Base-by-base conservation (phyloP, 2,888 invertebrate species). In the Bombyx huttoni region DNA sequence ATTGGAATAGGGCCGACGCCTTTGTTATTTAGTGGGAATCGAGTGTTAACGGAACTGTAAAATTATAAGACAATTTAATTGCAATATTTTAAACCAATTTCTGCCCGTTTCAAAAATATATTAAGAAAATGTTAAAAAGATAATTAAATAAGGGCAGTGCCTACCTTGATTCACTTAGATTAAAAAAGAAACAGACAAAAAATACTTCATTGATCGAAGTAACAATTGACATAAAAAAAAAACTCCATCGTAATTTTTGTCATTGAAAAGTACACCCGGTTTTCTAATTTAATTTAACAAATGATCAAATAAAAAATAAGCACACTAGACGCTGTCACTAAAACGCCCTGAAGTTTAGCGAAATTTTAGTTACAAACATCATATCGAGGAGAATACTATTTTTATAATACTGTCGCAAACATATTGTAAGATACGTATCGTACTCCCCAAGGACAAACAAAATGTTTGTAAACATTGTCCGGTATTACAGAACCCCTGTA, bases 1-100 rank as follows among this genome's bases (percentile, higher is more conserved):
- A 53, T 46, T 46, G 40, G 46, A 46, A 46, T 50, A 50, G 50
- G 46, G 50, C n/a, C 50, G 50, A 50, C 46, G 50, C 12, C 50
- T 50, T 50, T 33, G 50, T 46, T 33, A 46, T 46, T 50, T 10
- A 48, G 10, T 12, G 7, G 33, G 14, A 8, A 40, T 40, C 40
- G 40, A 40, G 40, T 40, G 40, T 40, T 40, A 40, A 7, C 40
- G 40, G 40, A 7, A 40, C 40, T 40, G 40, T 12, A 40, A 40
- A 40, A 40, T 40, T 40, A 40, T 40, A 6, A 10, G 40, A 40
- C 40, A 12, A 40, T 1, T 40, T 40, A 40, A 8, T 40, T 40
- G 24, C 5, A 24, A 24, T 24, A 24, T 5, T 24, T 24, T 2
- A 24, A 24, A 24, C 5, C 24, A 24, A 24, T 24, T 24, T 24